These are phyloP conservation scores for Chloebia gouldiae DNA, from an alignment of 2,113 vertebrate genomes.

Conservation along the genomic window DNA sequence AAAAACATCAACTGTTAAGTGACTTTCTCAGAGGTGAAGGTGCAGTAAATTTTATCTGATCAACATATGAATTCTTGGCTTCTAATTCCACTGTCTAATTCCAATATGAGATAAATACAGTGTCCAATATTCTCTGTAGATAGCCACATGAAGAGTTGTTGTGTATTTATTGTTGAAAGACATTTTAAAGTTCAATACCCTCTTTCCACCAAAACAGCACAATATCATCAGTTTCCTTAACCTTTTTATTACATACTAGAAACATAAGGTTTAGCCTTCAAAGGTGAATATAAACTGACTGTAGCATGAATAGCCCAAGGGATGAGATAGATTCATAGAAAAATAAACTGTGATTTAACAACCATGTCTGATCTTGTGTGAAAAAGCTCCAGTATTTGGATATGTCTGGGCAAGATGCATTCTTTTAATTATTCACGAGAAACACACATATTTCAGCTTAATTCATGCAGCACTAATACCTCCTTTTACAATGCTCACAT, in stretches of 20 bases:
- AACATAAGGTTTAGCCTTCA: neutral
- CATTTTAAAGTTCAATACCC: neutral
- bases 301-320: neutral
- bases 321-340: conserved; percentile 7
- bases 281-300: conserved; percentile 27
- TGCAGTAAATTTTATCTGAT: neutral
- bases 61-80: neutral
- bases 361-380: conserved; percentile 25
- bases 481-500: neutral
- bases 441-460: neutral
- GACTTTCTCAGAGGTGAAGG: neutral
- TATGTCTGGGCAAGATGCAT: neutral
- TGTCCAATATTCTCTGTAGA: neutral
- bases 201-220: neutral
- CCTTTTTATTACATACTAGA: neutral
- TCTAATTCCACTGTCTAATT: neutral
- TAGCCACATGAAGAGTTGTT: neutral
- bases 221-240: neutral
- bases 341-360: conserved; percentile 44
- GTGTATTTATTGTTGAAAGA: neutral
- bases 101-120: neutral
- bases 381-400: neutral
- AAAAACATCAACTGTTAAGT: neutral
- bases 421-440: neutral
- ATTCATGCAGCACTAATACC: neutral